phyloP scores from a whole-genome alignment of 1,140 invertebrate species.

The Tetramorium alpestre region DNA sequence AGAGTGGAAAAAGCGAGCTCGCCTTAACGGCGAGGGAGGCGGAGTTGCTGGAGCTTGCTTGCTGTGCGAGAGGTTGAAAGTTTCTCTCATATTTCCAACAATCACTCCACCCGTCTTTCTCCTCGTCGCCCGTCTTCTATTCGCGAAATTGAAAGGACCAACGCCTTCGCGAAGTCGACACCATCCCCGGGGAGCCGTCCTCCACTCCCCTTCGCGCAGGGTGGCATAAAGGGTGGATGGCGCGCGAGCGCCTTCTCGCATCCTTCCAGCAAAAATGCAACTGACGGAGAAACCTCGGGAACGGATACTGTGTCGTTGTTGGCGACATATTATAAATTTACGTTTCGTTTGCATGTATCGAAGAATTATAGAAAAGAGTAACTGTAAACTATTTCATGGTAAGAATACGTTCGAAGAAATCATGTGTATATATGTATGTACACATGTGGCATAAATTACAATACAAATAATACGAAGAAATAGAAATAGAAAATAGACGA shows the following conservation, averaged over 20 bases:
- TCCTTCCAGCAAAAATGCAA: conserved; percentile 33
- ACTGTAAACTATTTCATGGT: background rate
- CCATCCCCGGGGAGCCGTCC: conserved; percentile 26
- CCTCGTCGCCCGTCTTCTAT: conserved; percentile 27
- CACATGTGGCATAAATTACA: background rate
- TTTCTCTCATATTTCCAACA: conserved; percentile 75
- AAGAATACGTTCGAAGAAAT: background rate
- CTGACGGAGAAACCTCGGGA: conserved; percentile 17
- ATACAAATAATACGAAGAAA: background rate
- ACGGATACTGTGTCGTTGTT: conserved; percentile 36
- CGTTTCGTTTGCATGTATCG: conserved; percentile 23
- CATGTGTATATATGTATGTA: background rate
- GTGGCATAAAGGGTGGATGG: background rate
- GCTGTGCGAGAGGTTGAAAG: conserved; percentile 63
- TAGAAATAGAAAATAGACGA: background rate
- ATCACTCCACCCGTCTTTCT: conserved; percentile 54
- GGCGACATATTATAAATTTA: conserved; percentile 46
- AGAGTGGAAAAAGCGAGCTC: conserved; percentile 47
- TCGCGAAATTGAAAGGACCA: conserved; percentile 71
- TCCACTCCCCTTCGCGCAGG: conserved; percentile 8
- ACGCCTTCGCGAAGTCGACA: conserved; percentile 63
- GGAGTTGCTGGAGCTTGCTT: conserved; percentile 42
- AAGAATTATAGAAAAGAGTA: background rate
- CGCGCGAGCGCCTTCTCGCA: background rate
- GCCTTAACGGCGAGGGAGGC: conserved; percentile 63